These are phyloP conservation scores for Fulmarus glacialis DNA, from an alignment of 2,113 vertebrate species.

Conservation along the genomic window DNA sequence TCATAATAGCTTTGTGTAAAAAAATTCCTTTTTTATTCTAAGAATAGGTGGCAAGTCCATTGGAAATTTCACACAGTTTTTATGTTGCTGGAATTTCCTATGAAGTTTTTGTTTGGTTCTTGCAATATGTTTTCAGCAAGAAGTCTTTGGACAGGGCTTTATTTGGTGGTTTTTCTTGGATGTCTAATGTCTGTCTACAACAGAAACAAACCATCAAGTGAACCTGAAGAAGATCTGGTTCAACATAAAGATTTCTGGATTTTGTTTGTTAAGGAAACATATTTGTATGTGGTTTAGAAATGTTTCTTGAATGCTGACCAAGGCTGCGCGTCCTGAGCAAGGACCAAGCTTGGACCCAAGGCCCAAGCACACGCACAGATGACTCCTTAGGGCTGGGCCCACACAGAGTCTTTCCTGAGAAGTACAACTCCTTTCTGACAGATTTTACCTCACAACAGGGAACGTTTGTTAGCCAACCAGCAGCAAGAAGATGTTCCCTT, in stretches of 20 bases:
- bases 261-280: not conserved
- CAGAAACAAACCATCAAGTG: not conserved
- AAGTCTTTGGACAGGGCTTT: not conserved
- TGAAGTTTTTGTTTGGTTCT: not conserved
- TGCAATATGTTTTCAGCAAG: not conserved
- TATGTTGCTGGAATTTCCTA: not conserved
- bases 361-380: not conserved
- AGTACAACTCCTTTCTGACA: not conserved
- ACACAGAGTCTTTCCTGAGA: not conserved
- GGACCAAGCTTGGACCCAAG: not conserved
- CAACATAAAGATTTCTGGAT: not conserved
- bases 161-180: not conserved
- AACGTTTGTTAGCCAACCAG: not conserved
- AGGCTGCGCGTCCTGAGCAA: not conserved
- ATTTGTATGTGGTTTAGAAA: not conserved
- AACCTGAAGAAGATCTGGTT: not conserved
- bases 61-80: not conserved
- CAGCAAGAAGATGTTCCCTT: not conserved
- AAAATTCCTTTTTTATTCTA: not conserved
- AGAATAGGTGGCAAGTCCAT: not conserved
- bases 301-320: not conserved
- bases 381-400: not conserved
- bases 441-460: not conserved
- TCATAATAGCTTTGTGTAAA: not conserved
- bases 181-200: not conserved